Conservation (phyloP, 1,140 invertebrate species). For the Bombus ignitus region DNA sequence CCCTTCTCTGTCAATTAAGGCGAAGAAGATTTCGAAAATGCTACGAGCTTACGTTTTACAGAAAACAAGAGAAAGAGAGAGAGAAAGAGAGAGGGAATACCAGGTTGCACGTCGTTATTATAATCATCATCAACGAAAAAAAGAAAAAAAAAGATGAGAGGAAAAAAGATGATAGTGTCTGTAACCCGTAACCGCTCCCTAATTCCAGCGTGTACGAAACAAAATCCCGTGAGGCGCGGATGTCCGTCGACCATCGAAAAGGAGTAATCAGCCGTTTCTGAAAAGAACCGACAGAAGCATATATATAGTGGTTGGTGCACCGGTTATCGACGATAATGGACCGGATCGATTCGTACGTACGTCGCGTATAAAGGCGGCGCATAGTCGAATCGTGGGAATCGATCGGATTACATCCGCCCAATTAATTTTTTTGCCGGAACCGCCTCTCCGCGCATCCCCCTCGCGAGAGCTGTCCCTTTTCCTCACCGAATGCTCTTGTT, state of each 20-base stretch:
- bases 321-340: slow-evolving; percentile 76
- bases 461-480: slow-evolving; percentile 36
- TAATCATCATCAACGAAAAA: background rate
- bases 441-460: slow-evolving; percentile 54
- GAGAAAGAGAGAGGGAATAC: background rate
- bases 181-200: slow-evolving; percentile 18
- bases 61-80: background rate
- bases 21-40: background rate
- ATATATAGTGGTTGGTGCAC: slow-evolving; percentile 59
- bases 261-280: slow-evolving; percentile 47
- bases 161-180: background rate
- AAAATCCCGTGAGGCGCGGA: slow-evolving; percentile 40
- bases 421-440: slow-evolving; percentile 71
- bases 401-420: slow-evolving; percentile 74
- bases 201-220: slow-evolving; percentile 3
- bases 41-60: background rate
- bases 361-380: slow-evolving; percentile 55
- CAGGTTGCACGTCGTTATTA: background rate
- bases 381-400: slow-evolving; percentile 78
- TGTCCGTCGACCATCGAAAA: slow-evolving; percentile 60
- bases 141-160: background rate
- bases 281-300: slow-evolving; percentile 42
- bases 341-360: slow-evolving; percentile 74
- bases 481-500: slow-evolving; percentile 38
- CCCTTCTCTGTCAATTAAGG: no score